Conservation (phyloP, 2,797 vertebrate species). For the Oreortyx pictus region DNA sequence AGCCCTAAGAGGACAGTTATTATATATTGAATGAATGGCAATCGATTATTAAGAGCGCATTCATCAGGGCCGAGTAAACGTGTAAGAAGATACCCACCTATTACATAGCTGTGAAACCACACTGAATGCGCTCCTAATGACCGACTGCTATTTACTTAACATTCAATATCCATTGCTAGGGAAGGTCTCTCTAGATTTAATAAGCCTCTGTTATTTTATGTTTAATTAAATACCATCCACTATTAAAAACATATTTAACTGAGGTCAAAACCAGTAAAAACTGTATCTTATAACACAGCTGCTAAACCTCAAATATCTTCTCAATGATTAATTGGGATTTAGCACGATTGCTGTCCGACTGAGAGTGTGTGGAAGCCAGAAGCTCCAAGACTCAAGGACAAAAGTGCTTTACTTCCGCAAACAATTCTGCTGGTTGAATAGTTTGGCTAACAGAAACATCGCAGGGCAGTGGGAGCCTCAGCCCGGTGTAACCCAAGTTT, state of each 20-base stretch:
- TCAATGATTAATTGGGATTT: constrained; percentile 72
- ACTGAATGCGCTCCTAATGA: constrained; percentile 78
- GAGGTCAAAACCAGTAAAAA: constrained; percentile 67
- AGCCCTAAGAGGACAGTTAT: constrained; percentile 61
- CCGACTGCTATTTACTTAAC: constrained; percentile 67
- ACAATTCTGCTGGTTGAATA: constrained; percentile 47
- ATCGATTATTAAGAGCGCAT: constrained; percentile 74
- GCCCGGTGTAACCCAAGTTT: background rate
- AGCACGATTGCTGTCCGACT: constrained; percentile 38
- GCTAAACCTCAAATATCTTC: constrained; percentile 76
- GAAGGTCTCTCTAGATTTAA: constrained; percentile 66
- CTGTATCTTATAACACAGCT: constrained; percentile 71
- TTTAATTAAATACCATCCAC: constrained; percentile 73
- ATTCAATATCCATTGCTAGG: constrained; percentile 62
- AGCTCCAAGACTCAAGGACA: constrained; percentile 26
- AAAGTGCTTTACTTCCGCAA: constrained; percentile 70
- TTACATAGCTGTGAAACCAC: constrained; percentile 81
- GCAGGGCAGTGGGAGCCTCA: background rate
- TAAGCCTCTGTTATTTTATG: constrained; percentile 72
- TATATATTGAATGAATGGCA: constrained; percentile 75
- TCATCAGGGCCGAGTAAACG: constrained; percentile 74
- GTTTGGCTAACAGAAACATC: constrained; percentile 40
- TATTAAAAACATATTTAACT: constrained; percentile 75
- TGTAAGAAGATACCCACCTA: constrained; percentile 80
- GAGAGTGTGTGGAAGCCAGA: constrained; percentile 11